Evolutionary conservation across 1,140 invertebrate genomes (phyloP).

Genomic region (Apis laboriosa): DNA sequence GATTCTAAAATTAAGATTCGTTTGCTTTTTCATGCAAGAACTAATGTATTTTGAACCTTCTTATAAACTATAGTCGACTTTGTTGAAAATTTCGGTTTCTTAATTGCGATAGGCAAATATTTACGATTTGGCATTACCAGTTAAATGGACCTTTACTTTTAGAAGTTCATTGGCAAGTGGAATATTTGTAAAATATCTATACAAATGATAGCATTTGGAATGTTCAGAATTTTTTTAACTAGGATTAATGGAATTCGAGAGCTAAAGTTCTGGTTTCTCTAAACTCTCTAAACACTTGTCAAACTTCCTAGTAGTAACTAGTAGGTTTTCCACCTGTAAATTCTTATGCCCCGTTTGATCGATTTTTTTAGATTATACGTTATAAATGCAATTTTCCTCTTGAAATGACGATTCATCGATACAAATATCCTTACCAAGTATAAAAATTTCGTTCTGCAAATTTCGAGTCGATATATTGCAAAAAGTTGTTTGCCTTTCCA

Average conservation of each 20-base stretch:
- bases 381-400: neutral
- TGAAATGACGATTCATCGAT: neutral
- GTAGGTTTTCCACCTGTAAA: neutral
- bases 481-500: neutral
- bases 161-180: constrained; percentile 50
- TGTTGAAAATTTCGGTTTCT: constrained; percentile 39
- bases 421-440: neutral
- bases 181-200: constrained; percentile 53
- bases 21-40: constrained; percentile 57
- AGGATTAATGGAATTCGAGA: constrained; percentile 43
- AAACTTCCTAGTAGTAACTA: constrained; percentile 37
- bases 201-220: constrained; percentile 32
- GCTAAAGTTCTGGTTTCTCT: constrained; percentile 33
- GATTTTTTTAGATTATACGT: neutral
- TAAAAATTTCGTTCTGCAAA: neutral
- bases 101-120: constrained; percentile 50
- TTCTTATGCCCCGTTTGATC: neutral
- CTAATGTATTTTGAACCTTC: constrained; percentile 41
- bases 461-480: neutral
- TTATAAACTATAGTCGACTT: constrained; percentile 46
- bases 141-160: constrained; percentile 53
- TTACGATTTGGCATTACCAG: constrained; percentile 56
- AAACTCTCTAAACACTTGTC: neutral
- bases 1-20: constrained; percentile 42
- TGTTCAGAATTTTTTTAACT: constrained; percentile 44